phyloP scores from a whole-genome alignment of 2,888 invertebrate species.

The Cyaniris semiargus region DNA sequence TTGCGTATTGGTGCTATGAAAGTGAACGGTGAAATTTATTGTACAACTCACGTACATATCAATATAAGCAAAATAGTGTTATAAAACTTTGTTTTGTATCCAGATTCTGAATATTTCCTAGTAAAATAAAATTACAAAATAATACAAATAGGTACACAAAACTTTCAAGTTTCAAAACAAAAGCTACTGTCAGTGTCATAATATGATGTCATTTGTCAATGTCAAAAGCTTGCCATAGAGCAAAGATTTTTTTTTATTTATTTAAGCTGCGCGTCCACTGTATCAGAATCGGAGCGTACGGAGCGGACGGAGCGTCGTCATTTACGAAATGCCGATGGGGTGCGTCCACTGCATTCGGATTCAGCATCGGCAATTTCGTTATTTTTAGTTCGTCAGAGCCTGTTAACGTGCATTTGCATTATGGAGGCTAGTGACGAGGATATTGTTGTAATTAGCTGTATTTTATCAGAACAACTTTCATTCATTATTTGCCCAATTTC shows the following conservation, averaged over 20 bases:
- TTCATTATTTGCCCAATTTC: too few relatives aligned
- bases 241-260: neutral
- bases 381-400: too few relatives aligned
- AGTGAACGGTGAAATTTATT: neutral
- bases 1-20: neutral
- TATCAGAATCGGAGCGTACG: too few relatives aligned
- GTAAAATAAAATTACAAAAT: neutral
- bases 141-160: constrained; percentile 12
- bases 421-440: too few relatives aligned
- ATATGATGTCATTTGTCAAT: neutral
- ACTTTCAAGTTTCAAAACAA: constrained; percentile 20
- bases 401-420: too few relatives aligned
- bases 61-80: neutral
- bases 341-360: too few relatives aligned
- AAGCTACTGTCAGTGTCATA: neutral
- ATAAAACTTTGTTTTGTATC: neutral
- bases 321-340: too few relatives aligned
- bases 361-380: too few relatives aligned
- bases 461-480: too few relatives aligned
- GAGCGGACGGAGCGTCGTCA: too few relatives aligned
- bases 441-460: too few relatives aligned
- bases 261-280: neutral
- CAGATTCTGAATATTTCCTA: neutral
- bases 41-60: neutral
- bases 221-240: constrained; percentile 5